Evolutionary conservation across 1,140 invertebrate genomes (phyloP), one percentile per base, ranked within the genome.

Genomic region (Aphelinus certus): DNA sequence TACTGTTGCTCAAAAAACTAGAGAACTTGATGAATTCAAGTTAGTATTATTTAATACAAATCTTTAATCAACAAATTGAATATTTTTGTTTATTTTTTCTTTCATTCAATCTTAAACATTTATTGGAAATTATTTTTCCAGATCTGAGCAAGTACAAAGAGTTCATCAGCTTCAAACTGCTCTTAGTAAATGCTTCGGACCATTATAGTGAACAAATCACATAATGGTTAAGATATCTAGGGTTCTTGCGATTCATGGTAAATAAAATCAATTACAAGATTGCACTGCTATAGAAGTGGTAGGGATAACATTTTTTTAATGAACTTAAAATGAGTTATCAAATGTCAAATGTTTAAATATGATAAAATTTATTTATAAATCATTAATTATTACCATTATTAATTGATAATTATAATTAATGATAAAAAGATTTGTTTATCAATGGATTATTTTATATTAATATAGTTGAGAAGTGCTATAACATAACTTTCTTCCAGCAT

Each of bases 101-200:
- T 68, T 72, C 48, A 63, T 58, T 72, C 63, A 4, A 56, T 26
- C 43, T 43, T 51, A 71, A 62, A n/a, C 60, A 4, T 73, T 68
- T 2, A 26, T 45, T 71, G 42, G 53, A 46, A 45, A 65, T 70
- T 67, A 48, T 71, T 49, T 77, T 79, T 79, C 26, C 67, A 86
- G 84, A 66, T 79, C 81, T 43, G 81, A 86, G 66, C 83, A 87
- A 78, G 82, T 84, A n/a, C 83, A 86, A 73, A 79, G 81, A 73
- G 84, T 82, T 5, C 80, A 81, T 67, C 81, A 83, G 55, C 79
- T 86, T 66, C 85, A 87, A 68, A 81, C 84, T n/a, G 85, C 85
- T n/a, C 83, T 87, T 43, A 86, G 76, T 26, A 87, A 87, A 67
- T 87, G 85, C 75, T 77, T 87, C 47, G 82, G 81, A 69, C 81